Base-by-base conservation (phyloP, 2,113 vertebrate species). In the Papio anubis region DNA sequence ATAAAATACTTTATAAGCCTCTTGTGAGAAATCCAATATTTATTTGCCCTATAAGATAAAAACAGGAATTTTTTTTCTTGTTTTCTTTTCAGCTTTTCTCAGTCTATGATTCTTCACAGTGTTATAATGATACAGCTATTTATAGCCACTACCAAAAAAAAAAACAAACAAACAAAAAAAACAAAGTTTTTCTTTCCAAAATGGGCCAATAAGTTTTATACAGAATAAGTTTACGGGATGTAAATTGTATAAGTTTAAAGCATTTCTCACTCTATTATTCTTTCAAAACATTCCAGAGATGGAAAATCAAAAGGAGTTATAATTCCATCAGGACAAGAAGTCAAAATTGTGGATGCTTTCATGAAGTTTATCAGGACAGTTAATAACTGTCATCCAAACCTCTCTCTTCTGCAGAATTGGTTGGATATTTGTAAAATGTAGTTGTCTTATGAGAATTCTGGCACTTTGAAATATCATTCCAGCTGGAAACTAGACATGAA, bases 21-120 rank as follows among this genome's bases (percentile, higher is more conserved):
- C 89, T 61, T 97, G 90, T 97, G 85, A 96, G 64, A 97, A 97
- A 97, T 92, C 55, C 86, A 94, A 93, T 97, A 95, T 95, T 97
- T 98, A 97, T 97, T 97, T 97, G 38, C 35, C 45, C 64, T 97
- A 7, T 79, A 96, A 97, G 94, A 97, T 96, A 96, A 90, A 98
- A 97, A 70, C 40, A 92, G 73, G 94, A 95, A 95, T 96, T 95
- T 97, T 94, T 96, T 96, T 96, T 96, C 52, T 93, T 94, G 70
- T 95, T 97, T 97, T 97, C 73, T 89, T 95, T 96, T 94, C 45
- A 85, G 35, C 27, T 94, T 93, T 97, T 97, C 72, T 88, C 88
- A 97, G 81, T 85, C 59, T 8, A 48, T 90, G 78, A 81, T 94
- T 96, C 61, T 92, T 97, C 80, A 87, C 38, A 89, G 40, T 66